These are phyloP conservation scores for Sebastes hubbsi DNA, from an alignment of 2,797 vertebrate species.

Conservation along the genomic window DNA sequence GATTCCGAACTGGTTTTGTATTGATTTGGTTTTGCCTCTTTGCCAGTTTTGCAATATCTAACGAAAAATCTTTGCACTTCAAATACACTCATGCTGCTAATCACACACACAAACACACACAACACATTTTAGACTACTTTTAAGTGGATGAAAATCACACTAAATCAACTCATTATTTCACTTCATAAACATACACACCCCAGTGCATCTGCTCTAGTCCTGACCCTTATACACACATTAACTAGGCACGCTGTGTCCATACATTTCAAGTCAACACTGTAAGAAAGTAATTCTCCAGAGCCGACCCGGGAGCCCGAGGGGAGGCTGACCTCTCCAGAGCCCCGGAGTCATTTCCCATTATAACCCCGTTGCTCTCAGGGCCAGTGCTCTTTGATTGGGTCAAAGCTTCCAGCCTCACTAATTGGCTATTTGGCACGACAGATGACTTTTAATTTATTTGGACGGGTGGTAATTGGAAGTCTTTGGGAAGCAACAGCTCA, in stretches of 20 bases:
- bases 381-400: slow-evolving; percentile 33
- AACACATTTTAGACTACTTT: not conserved
- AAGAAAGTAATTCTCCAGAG: slow-evolving; percentile 1
- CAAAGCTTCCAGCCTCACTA: slow-evolving; percentile 42
- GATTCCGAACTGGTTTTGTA: not conserved
- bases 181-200: not conserved
- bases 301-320: not conserved
- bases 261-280: not conserved
- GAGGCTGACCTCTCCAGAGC: not conserved
- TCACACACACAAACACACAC: not conserved
- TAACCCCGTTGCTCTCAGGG: not conserved
- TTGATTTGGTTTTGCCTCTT: not conserved
- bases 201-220: not conserved
- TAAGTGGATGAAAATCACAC: not conserved
- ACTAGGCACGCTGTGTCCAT: not conserved
- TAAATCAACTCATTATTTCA: not conserved
- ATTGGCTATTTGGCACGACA: slow-evolving; percentile 59
- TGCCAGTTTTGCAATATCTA: not conserved
- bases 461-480: slow-evolving; percentile 61
- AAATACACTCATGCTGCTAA: not conserved
- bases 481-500: slow-evolving; percentile 46
- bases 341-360: not conserved
- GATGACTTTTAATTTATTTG: slow-evolving; percentile 62
- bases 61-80: not conserved
- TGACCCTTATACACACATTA: slow-evolving; percentile 9